Evolutionary conservation across 2,888 invertebrate genomes (phyloP).

Genomic region (Aleiodes alternator): DNA sequence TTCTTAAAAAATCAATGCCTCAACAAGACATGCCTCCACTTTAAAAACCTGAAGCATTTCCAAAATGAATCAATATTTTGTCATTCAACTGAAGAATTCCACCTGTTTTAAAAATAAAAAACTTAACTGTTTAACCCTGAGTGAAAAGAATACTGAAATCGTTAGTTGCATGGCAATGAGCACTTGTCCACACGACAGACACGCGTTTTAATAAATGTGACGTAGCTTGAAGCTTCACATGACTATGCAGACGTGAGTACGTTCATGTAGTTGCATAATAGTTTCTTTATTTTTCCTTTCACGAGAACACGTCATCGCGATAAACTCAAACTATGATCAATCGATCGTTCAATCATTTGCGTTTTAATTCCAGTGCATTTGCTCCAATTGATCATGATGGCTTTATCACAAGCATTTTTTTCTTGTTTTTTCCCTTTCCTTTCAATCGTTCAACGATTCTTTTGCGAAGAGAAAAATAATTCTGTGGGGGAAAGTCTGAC

Average conservation of each 20-base stretch:
- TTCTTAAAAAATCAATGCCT: no score
- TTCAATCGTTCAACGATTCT: background rate
- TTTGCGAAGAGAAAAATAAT: background rate
- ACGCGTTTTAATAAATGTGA: constrained; percentile 10
- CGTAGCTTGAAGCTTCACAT: background rate
- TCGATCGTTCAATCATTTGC: background rate
- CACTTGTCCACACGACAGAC: background rate
- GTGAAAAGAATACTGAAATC: background rate
- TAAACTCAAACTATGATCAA: constrained; percentile 5
- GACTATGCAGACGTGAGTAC: background rate
- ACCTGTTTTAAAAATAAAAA: background rate
- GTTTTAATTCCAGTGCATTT: background rate
- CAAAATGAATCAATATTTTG: constrained; percentile 6
- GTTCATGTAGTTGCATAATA: constrained; percentile 3
- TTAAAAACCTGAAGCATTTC: no score
- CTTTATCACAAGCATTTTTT: background rate
- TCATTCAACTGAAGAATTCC: background rate
- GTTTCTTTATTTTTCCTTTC: background rate
- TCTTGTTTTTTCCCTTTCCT: background rate
- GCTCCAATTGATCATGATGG: background rate
- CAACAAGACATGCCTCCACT: no score
- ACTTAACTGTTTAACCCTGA: constrained; percentile 4
- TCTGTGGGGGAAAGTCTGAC: no score
- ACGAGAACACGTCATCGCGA: background rate
- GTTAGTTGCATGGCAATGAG: constrained; percentile 18